phyloP scores from a whole-genome alignment of 2,797 vertebrate genomes.

The Capromys pilorides region DNA sequence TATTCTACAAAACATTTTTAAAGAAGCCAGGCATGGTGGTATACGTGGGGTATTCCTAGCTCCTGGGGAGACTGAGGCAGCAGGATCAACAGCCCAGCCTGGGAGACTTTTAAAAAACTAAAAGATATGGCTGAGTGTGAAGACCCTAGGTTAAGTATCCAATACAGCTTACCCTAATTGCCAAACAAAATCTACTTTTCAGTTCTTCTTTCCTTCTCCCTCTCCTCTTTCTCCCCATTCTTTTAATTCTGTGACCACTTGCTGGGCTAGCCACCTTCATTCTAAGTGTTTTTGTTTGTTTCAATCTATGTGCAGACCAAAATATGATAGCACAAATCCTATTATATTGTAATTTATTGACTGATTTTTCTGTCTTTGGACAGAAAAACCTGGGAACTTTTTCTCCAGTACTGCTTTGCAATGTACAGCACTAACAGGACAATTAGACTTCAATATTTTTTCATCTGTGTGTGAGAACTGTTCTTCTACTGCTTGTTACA shows the following conservation, averaged over 20 bases:
- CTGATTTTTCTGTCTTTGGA: slow-evolving; percentile 20
- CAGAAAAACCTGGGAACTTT: neutral
- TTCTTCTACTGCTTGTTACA: neutral
- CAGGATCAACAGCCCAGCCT: neutral
- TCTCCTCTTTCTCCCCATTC: neutral
- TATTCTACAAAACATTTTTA: slow-evolving; percentile 5
- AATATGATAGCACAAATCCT: neutral
- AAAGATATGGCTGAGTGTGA: neutral
- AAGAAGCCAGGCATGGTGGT: neutral
- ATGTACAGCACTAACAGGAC: neutral
- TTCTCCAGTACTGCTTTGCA: neutral
- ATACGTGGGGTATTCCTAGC: neutral
- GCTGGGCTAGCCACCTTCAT: neutral
- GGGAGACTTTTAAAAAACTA: neutral
- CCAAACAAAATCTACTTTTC: neutral
- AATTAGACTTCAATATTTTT: neutral
- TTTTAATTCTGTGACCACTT: neutral
- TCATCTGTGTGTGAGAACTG: neutral
- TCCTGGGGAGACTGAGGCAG: neutral
- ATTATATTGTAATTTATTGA: neutral
- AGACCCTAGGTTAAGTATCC: neutral
- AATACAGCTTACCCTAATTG: neutral
- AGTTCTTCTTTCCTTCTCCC: neutral
- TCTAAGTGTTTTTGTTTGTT: neutral
- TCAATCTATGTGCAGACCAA: neutral